A percentile compares a stretch with the other conserved stretches of the same genome.
Evolutionary conservation across 2,113 vertebrate genomes (phyloP).

Genomic region (Macrotus californicus): DNA sequence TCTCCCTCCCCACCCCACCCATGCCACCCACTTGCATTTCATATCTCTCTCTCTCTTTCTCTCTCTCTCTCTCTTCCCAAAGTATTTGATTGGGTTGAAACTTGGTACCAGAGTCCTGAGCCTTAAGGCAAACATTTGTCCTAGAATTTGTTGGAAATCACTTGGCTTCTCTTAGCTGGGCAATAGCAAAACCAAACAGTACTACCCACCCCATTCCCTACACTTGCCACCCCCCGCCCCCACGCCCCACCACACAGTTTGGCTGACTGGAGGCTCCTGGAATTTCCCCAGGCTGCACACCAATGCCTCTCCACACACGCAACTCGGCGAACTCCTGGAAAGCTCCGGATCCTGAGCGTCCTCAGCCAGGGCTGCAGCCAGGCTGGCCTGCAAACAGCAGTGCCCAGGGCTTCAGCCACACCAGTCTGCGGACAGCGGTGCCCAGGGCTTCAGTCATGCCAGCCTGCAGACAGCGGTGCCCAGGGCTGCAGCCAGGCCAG

Average conservation of each 20-base stretch:
- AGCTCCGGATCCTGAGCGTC: neutral
- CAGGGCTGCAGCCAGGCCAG: no score
- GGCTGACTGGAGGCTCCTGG: neutral
- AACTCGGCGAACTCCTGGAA: neutral
- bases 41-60: neutral
- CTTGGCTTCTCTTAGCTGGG: slow-evolving; percentile 4
- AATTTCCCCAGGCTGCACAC: neutral
- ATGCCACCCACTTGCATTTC: neutral
- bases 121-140: slow-evolving; percentile 78
- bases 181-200: neutral
- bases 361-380: neutral
- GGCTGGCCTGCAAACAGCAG: accelerated
- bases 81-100: slow-evolving; percentile 67
- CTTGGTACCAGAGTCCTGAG: slow-evolving; percentile 65
- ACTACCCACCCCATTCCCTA: neutral
- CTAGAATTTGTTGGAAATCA: slow-evolving; percentile 70
- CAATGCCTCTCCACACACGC: neutral
- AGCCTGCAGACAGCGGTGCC: no score
- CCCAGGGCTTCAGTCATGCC: no score
- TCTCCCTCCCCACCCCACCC: neutral
- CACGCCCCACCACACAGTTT: neutral
- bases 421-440: accelerated
- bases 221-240: neutral
- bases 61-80: slow-evolving; percentile 56
- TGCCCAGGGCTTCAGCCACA: no score